Base-by-base conservation (phyloP, 2,113 vertebrate genomes). In the Perca flavescens region DNA sequence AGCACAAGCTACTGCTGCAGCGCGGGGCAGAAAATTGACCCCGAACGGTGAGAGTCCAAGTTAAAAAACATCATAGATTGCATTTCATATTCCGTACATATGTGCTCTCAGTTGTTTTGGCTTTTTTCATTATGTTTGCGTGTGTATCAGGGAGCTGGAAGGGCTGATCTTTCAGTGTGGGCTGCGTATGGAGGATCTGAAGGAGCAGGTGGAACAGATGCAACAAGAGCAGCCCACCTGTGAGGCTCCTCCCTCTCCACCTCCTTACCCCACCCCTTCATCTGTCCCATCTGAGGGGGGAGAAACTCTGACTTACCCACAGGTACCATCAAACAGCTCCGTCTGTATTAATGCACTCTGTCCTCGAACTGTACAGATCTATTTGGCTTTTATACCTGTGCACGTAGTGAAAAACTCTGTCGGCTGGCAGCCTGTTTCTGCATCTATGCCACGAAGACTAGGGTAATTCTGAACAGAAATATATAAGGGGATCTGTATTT, bases 131-230 rank as follows among this genome's bases (percentile, higher is more conserved):
- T 17, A 21, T 40, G 19, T 53, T 17, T 43, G 16, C 36, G 11
- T 54, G 22, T 73, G 22, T 90, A 47, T 77, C 92, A 99, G 98
- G 64, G 89, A 94, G 7, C 85, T 99, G 67, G 98, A 97, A 90
- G 95, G 95, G 15, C 91, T 95, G 77, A 96, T 99, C 73, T 96
- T 96, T 87, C 94, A 88, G 57, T 94, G 97, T 80, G 97, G 95
- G 13, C 87, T 95, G 76, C 87, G 31, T 17, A 74, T 97, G 88
- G 98, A 98, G 2, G 96, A 96, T 65, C 88, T 99, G 72, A 97
- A 94, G 90, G 97, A 97, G 66, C 86, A 40, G 68, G 54, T 96
- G 69, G 95, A 95, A 5, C 89, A 86, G 9, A 52, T 72, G 4
- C 19, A 4, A 5, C 71, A 63, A 66, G 69, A 21, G 5, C 89